A percentile compares a stretch with the other conserved stretches of the same genome.
These are phyloP conservation scores for Coleophora flavipennella DNA, from an alignment of 2,888 invertebrate genomes.

Conservation along the genomic window DNA sequence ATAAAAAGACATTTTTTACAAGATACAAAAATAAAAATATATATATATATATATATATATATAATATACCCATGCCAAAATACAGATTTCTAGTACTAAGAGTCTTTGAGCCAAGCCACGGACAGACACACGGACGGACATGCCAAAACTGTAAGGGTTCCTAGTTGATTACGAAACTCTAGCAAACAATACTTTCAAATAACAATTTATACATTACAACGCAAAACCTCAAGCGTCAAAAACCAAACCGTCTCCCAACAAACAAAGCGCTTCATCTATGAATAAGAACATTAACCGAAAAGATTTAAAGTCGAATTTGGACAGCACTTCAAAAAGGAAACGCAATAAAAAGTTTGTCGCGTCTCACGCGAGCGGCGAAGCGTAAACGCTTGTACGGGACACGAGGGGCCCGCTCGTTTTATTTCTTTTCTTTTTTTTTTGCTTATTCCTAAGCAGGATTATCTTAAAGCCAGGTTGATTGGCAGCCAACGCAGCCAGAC, in stretches of 20 bases:
- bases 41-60: too few species aligned
- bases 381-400: conserved; percentile 63
- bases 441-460: conserved; percentile 68
- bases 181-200: conserved; percentile 55
- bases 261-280: too few species aligned
- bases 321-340: background rate
- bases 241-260: conserved; percentile 30
- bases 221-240: conserved; percentile 66
- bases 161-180: too few species aligned
- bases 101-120: too few species aligned
- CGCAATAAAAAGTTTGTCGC: conserved; percentile 15
- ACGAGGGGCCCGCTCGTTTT: conserved; percentile 56
- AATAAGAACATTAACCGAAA: too few species aligned
- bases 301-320: too few species aligned
- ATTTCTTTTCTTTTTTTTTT: conserved; percentile 66
- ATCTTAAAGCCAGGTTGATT: conserved; percentile 68
- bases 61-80: too few species aligned
- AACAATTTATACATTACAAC: conserved; percentile 65
- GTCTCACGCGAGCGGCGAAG: conserved; percentile 46
- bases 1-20: too few species aligned
- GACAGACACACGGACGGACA: conserved; percentile 18
- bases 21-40: too few species aligned
- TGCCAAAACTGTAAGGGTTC: conserved; percentile 43
- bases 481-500: conserved; percentile 63
- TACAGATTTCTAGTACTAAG: too few species aligned